Evolutionary conservation across 1,140 invertebrate genomes (phyloP), one percentile per base, ranked within the genome.

Genomic region (Matsumurasca onukii): DNA sequence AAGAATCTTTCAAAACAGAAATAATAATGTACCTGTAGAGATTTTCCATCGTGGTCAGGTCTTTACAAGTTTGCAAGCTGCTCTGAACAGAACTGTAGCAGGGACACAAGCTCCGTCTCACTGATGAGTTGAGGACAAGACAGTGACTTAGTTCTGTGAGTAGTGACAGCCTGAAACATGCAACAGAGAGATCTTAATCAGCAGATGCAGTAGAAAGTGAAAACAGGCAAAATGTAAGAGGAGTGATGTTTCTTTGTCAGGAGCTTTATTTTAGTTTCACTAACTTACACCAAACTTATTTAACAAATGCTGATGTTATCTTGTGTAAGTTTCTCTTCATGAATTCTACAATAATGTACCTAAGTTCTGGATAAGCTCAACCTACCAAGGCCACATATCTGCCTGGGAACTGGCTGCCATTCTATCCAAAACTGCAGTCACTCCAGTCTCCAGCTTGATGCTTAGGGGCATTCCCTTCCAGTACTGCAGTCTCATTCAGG

Each of bases 391-490:
- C 55, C 55, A 59, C 55, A 59, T 27, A 27, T 29, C 25, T n/a
- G 25, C 2, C 30, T 59, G 55, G 2, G 22, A 27, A 9, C 24
- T 59, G 2, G n/a, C 30, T 2, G 25, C 55, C 25, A 59, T 22
- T 29, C 30, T 59, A n/a, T 59, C 25, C 22, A 59, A 3, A 3
- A 59, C n/a, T 15, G 22, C 25, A 13, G 22, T 12, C 2, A 59
- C 25, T 25, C 55, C 55, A 59, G 55, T 59, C 25, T 59, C 55
- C 15, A 59, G 55, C 30, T 59, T 59, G 55, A 59, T 59, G 2
- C 55, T 59, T 59, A 5, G 55, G 22, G 2, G 55, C 22, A 24
- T 59, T 25, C 9, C 15, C 24, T 27, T 59, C 55, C 55, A 59
- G 13, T 27, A 59, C 12, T 2, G 55, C 25, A 3, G 55, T 59